Evolutionary conservation across 2,113 vertebrate species (phyloP).

Genomic region (Forbesichthys papilliferus): DNA sequence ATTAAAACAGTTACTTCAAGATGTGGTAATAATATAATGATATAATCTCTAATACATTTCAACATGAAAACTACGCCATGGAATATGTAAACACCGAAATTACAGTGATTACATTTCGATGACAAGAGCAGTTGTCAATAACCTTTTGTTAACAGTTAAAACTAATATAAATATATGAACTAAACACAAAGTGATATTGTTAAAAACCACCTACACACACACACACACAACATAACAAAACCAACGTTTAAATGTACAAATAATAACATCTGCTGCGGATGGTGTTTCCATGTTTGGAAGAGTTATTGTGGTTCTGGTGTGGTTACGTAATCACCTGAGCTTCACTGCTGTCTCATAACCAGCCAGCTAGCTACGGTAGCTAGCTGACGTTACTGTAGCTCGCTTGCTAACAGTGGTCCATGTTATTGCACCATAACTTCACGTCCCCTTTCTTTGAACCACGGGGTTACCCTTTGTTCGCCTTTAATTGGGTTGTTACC

Average conservation of each 20-base stretch:
- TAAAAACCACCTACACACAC: too few species aligned
- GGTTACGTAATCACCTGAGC: constrained; percentile 67
- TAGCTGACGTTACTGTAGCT: constrained; percentile 14
- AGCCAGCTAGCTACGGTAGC: constrained; percentile 37
- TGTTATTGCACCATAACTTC: background rate
- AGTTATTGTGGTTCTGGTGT: constrained; percentile 46
- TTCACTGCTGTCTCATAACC: constrained; percentile 24
- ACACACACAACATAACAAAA: too few species aligned
- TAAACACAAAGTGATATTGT: too few species aligned
- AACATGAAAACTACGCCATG: background rate
- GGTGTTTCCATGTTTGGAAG: constrained; percentile 38
- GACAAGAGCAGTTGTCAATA: too few species aligned
- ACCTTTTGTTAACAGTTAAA: too few species aligned
- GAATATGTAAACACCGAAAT: background rate
- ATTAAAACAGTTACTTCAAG: too few species aligned
- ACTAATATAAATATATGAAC: too few species aligned
- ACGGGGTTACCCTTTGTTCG: too few species aligned
- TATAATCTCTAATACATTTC: background rate
- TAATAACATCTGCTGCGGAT: constrained; percentile 9
- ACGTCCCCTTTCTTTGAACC: background rate
- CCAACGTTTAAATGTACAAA: too few species aligned
- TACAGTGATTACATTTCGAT: background rate
- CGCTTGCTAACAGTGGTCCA: constrained; percentile 28
- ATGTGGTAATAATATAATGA: too few species aligned
- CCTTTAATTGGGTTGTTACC: too few species aligned